Evolutionary conservation across 2,888 invertebrate genomes (phyloP), one percentile per base, ranked within the genome.

Genomic region (Eurois occulta): DNA sequence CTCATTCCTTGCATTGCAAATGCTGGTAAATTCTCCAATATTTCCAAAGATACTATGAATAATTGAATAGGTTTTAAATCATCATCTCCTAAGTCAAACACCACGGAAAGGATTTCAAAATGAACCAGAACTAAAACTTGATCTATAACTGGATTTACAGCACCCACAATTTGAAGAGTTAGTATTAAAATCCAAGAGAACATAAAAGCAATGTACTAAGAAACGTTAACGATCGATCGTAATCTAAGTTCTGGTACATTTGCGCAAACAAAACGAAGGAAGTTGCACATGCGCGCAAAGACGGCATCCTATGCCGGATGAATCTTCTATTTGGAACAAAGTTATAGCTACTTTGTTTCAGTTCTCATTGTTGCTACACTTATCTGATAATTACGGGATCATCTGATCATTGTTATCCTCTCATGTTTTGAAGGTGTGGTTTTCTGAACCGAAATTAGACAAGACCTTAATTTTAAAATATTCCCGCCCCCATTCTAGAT

Each of bases 251-350:
- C 83, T 84, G 76, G 84, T 89, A 89, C 91, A 93, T 93, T 91
- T 93, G 90, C 84, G 69, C 85, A 88, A 91, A 91, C 87, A 91
- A 88, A 91, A 74, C 74, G 86, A 88, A 92, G 93, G 93, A 93
- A 90, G 92, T 91, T 92, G 91, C 93, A 91, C 90, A 92, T 92
- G 91, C 75, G 87, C 82, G 72, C 69, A 13, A 76, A 80, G 80
- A 74, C 68, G 80, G 78, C 76, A 79, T 83, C 80, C 74, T 77
- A 85, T 77, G 79, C 74, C 84, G 78, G 86, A 88, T 82, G 77
- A 71, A 74, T 85, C 85, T 85, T 72, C 76, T 83, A 78, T 86
- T 83, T 81, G 67, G 68, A 85, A 75, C 77, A 58, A 81, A 77
- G 68, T 75, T 75, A 74, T 77, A 72, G 32, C 77, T 79, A 68